Evolutionary conservation across 2,113 vertebrate species (phyloP), one percentile per base, ranked within the genome.

Genomic region (Prochilodus magdalenae): DNA sequence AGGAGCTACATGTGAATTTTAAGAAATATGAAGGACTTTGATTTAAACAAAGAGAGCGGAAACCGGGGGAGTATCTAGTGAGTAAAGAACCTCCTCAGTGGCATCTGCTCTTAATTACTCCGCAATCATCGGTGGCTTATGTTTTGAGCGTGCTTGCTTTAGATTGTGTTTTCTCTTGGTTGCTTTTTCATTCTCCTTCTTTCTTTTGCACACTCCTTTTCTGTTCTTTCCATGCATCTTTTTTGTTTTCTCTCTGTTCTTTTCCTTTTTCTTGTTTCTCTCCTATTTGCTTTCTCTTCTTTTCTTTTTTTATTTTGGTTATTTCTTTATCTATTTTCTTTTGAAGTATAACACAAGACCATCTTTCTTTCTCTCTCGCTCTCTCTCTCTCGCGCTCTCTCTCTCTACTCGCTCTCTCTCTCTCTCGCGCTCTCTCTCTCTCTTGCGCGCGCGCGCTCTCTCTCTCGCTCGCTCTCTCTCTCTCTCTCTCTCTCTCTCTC

Each of bases 21-120:
- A n/a, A 63, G 63, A 14, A 59, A 47, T 66, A 75, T 27, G 27
- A 24, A 66, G 57, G 18, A 33, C 53, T 73, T 76, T 65, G 60
- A 10, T 12, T 22, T 27, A 62, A 65, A 49, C 40, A 53, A 65
- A 84, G 62, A 29, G 29, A 75, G 40, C 40, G 27, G 77, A 71
- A 84, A 71, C 62, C 36, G 73, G 53, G 53, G 53, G 18, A 44
- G 78, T 69, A 18, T 47, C 27, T 63, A n/a, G 40, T 67, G 71
- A 73, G 66, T 72, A 66, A 73, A 80, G 36, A 5, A 57, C 5
- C 60, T 53, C 36, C 77, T 80, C 66, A 26, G 65, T 83, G 75
- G 55, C 86, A 82, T 87, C 86, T 88, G 87, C 71, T 63, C 85
- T 82, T 86, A 80, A 86, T 88, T 87, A 81, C 40, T 67, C 27